These are phyloP conservation scores for Mylabris sibirica DNA, from an alignment of 2,888 invertebrate genomes.

Conservation along the genomic window DNA sequence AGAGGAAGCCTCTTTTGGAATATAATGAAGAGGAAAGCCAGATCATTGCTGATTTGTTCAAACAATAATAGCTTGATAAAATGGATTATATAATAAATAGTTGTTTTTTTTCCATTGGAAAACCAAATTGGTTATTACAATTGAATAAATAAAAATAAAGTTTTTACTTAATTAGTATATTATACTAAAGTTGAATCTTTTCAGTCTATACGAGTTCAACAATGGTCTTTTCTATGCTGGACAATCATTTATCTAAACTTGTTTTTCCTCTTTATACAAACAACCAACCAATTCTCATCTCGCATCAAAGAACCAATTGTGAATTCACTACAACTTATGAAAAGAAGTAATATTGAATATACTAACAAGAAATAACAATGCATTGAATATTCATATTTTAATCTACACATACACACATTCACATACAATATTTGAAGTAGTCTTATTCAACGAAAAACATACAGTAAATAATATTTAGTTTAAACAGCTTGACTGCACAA, in stretches of 20 bases:
- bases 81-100: not conserved
- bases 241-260: conserved; percentile 48
- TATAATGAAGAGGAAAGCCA: not conserved
- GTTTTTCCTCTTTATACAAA: conserved; percentile 25
- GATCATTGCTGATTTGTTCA: conserved; percentile 1
- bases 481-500: not conserved
- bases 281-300: conserved; percentile 28
- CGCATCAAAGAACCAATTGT: conserved; percentile 27
- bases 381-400: conserved; percentile 17
- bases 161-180: not conserved
- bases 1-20: not conserved
- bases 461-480: not conserved
- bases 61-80: not conserved
- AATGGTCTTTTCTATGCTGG: conserved; percentile 42
- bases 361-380: conserved; percentile 21
- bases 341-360: conserved; percentile 21
- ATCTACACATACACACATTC: not conserved
- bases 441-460: not conserved
- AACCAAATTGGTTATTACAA: not conserved
- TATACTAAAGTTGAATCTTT: not conserved
- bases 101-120: not conserved
- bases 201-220: conserved; percentile 26
- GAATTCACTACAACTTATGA: conserved; percentile 30
- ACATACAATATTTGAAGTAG: not conserved
- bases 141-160: not conserved